phyloP scores from a whole-genome alignment of 2,888 invertebrate genomes.

The Drosophila recens region DNA sequence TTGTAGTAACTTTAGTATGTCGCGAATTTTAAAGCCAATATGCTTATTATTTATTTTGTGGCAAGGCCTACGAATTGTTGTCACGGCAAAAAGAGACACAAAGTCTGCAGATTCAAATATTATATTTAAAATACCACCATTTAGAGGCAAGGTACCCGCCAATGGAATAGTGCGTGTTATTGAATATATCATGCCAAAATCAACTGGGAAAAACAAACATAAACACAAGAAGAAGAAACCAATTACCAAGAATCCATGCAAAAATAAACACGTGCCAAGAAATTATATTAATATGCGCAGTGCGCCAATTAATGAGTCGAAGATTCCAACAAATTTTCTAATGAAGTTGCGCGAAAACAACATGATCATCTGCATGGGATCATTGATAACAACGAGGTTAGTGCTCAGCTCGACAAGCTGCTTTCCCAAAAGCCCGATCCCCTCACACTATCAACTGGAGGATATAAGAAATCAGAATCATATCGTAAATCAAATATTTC shows the following conservation, averaged over 20 bases:
- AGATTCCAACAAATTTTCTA: conserved; percentile 21
- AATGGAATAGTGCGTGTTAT: conserved; percentile 45
- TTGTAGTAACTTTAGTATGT: background rate
- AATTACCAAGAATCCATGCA: background rate
- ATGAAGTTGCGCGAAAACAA: conserved; percentile 24
- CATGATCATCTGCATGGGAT: conserved; percentile 35
- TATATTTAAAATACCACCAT: conserved; percentile 1
- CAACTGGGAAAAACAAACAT: background rate
- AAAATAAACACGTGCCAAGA: background rate
- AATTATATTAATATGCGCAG: background rate
- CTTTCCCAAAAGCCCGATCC: conserved; percentile 5
- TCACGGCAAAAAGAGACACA: background rate
- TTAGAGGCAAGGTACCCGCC: conserved; percentile 4
- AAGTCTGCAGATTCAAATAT: background rate
- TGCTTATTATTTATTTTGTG: conserved; percentile 7
- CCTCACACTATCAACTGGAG: conserved; percentile 25
- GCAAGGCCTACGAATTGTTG: background rate
- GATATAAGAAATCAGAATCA: conserved; percentile 10
- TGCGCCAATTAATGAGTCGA: background rate
- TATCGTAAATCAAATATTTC: conserved; percentile 22
- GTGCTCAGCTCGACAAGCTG: conserved; percentile 49
- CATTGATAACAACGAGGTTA: conserved; percentile 39
- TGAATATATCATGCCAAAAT: conserved; percentile 43
- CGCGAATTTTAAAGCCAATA: conserved; percentile 7
- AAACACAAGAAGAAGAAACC: too few species aligned